These are phyloP conservation scores for Girardia tigrina DNA, from an alignment of 2,888 invertebrate species.

Conservation along the genomic window DNA sequence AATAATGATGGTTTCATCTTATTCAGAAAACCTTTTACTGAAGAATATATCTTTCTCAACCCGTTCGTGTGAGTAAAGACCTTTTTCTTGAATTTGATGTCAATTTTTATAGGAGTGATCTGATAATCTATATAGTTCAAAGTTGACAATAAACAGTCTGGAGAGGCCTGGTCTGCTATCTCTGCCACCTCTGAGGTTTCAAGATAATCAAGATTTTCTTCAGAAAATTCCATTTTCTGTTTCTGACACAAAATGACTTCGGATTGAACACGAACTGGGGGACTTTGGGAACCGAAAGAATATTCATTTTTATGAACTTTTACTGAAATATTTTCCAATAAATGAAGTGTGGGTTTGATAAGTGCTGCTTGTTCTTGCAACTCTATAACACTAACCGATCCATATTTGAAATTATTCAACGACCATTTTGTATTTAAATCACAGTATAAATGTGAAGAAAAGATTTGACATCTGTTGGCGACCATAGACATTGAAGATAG, in stretches of 20 bases:
- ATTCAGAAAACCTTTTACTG: not conserved
- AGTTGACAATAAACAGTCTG: not conserved
- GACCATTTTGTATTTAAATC: not conserved
- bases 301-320: not conserved
- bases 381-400: not conserved
- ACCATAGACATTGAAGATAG: not conserved
- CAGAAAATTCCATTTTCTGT: no score
- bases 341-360: not conserved
- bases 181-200: no score
- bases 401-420: not conserved
- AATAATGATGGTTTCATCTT: not conserved
- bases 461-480: not conserved
- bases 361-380: constrained; percentile 17
- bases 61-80: not conserved
- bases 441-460: not conserved
- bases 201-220: not conserved
- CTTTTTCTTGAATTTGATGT: not conserved
- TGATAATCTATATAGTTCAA: not conserved
- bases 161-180: no score
- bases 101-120: not conserved
- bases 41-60: not conserved
- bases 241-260: no score
- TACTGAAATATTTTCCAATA: constrained; percentile 10
- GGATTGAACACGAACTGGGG: no score
- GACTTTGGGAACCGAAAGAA: not conserved